These are phyloP conservation scores for Cebus imitator DNA, from an alignment of 2,113 vertebrate species.

Conservation along the genomic window DNA sequence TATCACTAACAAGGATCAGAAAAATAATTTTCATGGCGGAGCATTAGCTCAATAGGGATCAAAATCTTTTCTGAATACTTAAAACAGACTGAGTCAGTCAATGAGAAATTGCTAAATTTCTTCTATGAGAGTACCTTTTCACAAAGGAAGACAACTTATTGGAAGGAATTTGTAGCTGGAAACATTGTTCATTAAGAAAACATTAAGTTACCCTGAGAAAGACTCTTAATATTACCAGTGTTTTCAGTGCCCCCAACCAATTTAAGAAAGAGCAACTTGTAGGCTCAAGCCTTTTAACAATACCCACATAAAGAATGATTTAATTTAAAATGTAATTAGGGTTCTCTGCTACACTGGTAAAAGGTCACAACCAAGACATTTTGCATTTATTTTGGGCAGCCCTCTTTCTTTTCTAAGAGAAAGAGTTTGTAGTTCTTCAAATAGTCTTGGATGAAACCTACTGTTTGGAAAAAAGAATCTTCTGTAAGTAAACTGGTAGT, in stretches of 20 bases:
- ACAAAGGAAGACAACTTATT: constrained; percentile 57
- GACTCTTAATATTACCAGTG: constrained; percentile 52
- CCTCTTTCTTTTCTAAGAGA: background rate
- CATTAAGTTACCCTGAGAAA: constrained; percentile 69
- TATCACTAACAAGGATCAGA: constrained; percentile 16
- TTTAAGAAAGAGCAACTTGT: background rate
- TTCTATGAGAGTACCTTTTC: constrained; percentile 25
- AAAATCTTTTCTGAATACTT: constrained; percentile 43
- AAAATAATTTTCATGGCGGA: constrained; percentile 63
- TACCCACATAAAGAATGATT: constrained; percentile 28
- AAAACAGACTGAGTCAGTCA: constrained; percentile 6
- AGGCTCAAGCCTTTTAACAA: background rate
- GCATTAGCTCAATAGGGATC: constrained; percentile 47
- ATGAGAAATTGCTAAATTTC: constrained; percentile 25
- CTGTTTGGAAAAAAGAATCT: constrained; percentile 40
- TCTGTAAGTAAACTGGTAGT: constrained; percentile 50
- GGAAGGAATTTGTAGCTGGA: constrained; percentile 57
- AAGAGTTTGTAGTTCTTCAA: constrained; percentile 7
- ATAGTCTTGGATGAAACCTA: constrained; percentile 40
- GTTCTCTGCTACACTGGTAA: constrained; percentile 61
- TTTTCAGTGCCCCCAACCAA: background rate
- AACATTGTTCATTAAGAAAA: constrained; percentile 61
- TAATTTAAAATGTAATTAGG: constrained; percentile 51
- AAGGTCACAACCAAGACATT: constrained; percentile 42
- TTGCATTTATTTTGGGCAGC: constrained; percentile 36